These are phyloP conservation scores for Onychomys leucogaster DNA, from an alignment of 2,797 vertebrate species.

Conservation along the genomic window DNA sequence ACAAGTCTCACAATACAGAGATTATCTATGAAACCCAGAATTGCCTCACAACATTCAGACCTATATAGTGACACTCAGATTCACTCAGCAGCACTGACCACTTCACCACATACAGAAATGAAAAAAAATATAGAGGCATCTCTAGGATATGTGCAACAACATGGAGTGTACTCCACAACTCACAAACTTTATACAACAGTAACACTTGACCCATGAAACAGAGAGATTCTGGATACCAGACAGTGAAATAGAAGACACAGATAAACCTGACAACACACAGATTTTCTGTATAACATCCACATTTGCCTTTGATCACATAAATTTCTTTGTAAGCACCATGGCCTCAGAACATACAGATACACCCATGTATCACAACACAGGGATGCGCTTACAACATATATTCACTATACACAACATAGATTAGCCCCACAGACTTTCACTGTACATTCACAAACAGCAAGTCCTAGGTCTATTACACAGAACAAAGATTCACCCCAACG, in stretches of 20 bases:
- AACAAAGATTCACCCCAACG: background rate
- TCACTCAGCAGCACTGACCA: background rate
- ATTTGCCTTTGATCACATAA: background rate
- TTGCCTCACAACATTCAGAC: background rate
- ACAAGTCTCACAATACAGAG: background rate
- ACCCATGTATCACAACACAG: background rate
- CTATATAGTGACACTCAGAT: background rate
- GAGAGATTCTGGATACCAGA: background rate
- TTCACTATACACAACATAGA: background rate
- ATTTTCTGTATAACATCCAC: background rate
- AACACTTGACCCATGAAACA: background rate
- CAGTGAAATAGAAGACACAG: background rate
- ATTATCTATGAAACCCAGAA: background rate
- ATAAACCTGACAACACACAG: background rate
- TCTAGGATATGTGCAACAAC: background rate
- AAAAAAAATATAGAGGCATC: background rate
- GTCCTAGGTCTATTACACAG: background rate
- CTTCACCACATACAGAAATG: background rate
- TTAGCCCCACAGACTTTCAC: background rate
- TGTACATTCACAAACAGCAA: background rate
- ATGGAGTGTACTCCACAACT: background rate
- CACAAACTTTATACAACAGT: background rate
- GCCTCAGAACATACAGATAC: background rate
- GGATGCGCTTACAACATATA: background rate
- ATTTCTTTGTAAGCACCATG: background rate